These are phyloP conservation scores for Brachionus rubens DNA, from an alignment of 1,140 invertebrate genomes.

Conservation along the genomic window DNA sequence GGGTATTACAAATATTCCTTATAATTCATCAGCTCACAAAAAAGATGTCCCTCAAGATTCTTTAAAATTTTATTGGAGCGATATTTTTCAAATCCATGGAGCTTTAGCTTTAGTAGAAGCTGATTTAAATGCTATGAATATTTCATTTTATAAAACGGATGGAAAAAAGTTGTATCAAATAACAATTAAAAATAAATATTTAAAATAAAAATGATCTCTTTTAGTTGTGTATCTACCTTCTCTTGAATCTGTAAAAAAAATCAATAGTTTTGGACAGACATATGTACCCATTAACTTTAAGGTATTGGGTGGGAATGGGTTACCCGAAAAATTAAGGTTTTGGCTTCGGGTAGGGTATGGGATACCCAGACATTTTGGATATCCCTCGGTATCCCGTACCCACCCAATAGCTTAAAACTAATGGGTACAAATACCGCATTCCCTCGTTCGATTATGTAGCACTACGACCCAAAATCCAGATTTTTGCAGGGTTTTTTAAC, in stretches of 20 bases:
- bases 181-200: conserved; percentile 10
- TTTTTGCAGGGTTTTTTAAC: no score
- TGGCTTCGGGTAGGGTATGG: no score
- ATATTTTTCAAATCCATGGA: conserved; percentile 47
- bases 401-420: no score
- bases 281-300: no score
- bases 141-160: conserved; percentile 10
- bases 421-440: no score
- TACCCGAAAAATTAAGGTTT: no score
- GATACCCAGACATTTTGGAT: no score
- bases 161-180: conserved; percentile 9
- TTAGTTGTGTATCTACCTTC: no score
- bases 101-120: conserved; percentile 40
- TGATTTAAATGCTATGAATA: conserved; percentile 20
- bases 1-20: conserved; percentile 59
- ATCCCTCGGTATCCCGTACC: no score
- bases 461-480: no score
- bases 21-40: conserved; percentile 53
- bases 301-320: no score
- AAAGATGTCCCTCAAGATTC: conserved; percentile 53
- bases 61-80: conserved; percentile 57
- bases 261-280: not conserved
- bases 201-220: not conserved
- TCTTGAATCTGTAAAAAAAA: not conserved
- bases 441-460: no score